These are phyloP conservation scores for Tachysurus vachellii DNA, from an alignment of 2,113 vertebrate species.

Conservation along the genomic window DNA sequence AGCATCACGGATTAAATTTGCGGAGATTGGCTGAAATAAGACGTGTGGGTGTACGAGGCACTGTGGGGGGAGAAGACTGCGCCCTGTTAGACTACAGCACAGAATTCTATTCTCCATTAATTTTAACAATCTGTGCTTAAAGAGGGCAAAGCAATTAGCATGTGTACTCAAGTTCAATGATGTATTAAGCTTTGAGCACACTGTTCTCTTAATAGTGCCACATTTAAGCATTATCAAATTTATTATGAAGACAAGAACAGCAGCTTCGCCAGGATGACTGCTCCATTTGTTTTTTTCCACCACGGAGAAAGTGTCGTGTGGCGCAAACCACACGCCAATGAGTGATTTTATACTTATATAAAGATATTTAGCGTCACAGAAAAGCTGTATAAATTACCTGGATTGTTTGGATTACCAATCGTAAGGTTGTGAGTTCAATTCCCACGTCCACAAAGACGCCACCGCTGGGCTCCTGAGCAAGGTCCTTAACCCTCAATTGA, in stretches of 20 bases:
- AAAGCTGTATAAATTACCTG: neutral
- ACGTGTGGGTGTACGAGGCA: neutral
- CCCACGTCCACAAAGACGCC: too few species aligned
- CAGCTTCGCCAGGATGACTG: neutral
- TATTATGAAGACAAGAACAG: neutral
- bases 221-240: conserved; percentile 18
- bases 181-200: conserved; percentile 14
- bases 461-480: too few species aligned
- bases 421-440: too few species aligned
- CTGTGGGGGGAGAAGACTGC: neutral
- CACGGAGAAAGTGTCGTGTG: neutral
- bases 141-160: conserved; percentile 44
- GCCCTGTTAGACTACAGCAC: conserved; percentile 14
- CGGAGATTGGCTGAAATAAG: neutral
- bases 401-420: too few species aligned
- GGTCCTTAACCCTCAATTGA: too few species aligned
- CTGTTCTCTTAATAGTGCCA: neutral
- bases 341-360: neutral
- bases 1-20: neutral
- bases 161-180: conserved; percentile 17
- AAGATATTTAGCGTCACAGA: neutral
- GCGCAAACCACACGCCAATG: too few species aligned
- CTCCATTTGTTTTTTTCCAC: neutral
- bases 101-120: conserved; percentile 42
- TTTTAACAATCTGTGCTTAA: conserved; percentile 50